Conservation (phyloP, 2,797 vertebrate species). For the Dendrocincla fuliginosa region DNA sequence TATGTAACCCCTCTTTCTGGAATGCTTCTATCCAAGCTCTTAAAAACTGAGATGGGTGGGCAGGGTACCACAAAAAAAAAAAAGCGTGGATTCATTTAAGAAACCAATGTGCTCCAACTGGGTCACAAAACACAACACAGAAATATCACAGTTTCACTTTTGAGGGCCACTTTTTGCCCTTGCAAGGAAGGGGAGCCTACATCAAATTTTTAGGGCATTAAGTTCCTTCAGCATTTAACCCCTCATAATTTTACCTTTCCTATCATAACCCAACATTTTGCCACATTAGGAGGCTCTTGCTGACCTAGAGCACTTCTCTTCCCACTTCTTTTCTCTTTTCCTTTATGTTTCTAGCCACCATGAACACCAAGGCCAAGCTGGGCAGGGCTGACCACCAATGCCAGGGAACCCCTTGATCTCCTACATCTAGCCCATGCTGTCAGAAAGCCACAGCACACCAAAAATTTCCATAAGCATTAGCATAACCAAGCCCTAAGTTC, state of each 20-base stretch:
- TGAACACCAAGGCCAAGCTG: background rate
- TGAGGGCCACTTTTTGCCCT: background rate
- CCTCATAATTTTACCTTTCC: background rate
- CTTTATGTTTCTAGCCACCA: accelerated
- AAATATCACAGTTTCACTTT: background rate
- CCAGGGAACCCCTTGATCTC: accelerated
- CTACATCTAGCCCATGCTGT: background rate
- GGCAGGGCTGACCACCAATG: background rate
- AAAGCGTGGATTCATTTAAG: background rate
- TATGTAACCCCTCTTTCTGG: background rate
- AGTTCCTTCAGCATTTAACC: background rate
- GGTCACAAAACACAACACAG: background rate
- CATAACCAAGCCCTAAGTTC: background rate
- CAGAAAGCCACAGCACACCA: background rate
- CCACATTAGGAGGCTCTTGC: background rate
- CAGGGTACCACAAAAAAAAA: background rate
- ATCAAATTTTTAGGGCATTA: background rate
- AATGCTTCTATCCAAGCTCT: background rate
- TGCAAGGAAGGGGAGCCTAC: background rate
- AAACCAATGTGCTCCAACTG: background rate
- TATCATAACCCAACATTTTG: background rate
- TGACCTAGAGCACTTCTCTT: background rate
- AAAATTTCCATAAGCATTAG: background rate
- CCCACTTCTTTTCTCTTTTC: background rate
- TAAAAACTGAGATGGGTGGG: background rate